phyloP scores from a whole-genome alignment of 2,888 invertebrate genomes.

The Spisula solida region DNA sequence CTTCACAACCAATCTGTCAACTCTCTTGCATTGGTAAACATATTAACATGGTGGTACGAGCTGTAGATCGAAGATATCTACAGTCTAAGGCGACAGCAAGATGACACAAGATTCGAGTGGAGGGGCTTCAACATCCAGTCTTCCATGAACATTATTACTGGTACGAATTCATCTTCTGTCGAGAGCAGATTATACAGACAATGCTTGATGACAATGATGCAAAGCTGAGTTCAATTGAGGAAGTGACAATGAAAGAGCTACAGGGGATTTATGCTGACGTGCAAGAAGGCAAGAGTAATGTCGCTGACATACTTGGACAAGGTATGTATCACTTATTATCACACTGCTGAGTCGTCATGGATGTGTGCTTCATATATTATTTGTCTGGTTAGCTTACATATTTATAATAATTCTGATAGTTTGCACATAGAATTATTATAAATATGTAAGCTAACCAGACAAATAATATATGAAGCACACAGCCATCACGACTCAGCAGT shows the following conservation, averaged over 20 bases:
- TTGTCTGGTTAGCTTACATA: background rate
- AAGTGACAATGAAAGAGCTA: background rate
- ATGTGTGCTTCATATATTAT: background rate
- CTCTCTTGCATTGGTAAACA: slow-evolving; percentile 74
- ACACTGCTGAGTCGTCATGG: background rate
- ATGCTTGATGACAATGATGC: background rate
- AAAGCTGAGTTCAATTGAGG: background rate
- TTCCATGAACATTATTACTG: background rate
- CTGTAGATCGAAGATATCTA: slow-evolving; percentile 48
- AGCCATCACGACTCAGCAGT: too few species aligned
- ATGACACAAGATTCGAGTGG: background rate
- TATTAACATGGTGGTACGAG: slow-evolving; percentile 33
- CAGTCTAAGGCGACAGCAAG: background rate
- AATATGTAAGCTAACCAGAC: background rate
- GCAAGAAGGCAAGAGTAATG: background rate
- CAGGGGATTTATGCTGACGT: background rate
- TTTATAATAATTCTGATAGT: background rate
- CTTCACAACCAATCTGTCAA: slow-evolving; percentile 80
- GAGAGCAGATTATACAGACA: background rate
- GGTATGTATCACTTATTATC: background rate
- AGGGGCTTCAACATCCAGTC: background rate
- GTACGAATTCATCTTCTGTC: slow-evolving; percentile 30
- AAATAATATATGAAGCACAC: background rate
- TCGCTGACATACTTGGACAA: slow-evolving; percentile 8
- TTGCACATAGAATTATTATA: background rate